Evolutionary conservation across 1,140 invertebrate species (phyloP), one percentile per base, ranked within the genome.

Genomic region (Drosophila simulans): DNA sequence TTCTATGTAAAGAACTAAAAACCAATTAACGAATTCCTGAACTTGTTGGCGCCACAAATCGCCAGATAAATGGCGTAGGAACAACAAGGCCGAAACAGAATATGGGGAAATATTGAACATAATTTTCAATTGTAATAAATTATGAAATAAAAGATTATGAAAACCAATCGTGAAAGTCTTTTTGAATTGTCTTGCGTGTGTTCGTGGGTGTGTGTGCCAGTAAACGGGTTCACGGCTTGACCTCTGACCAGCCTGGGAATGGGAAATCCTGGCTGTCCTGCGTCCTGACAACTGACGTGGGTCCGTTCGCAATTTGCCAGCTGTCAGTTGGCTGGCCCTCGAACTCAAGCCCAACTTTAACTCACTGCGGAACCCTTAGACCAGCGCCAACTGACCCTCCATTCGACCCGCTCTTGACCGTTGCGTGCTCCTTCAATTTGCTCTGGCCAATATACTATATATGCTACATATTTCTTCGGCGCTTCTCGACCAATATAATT

Each of bases 1-100:
- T 89, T 89, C 84, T 89, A 84, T 89, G 84, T 89, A 89, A 89
- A 89, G 85, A 89, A 89, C 82, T 89, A 90, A 90, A 88, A 89
- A 80, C 51, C 39, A 68, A 77, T 70, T 70, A 76, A 49, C 75
- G 63, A 81, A 64, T 46, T 79, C 49, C 64, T 69, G 55, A 40
- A 68, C 58, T 59, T 70, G 59, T 63, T 55, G 58, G 12, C 5
- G 48, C 59, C 59, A 12, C 4, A 39, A 48, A 48, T 64, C 57
- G 45, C 17, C 79, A 37, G 49, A 72, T 35, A 49, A 31, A n/a
- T 25, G 62, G 68, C 54, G 2, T 15, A 42, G 48, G 25, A 77
- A 49, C 34, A 53, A 51, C 54, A 27, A 57, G 51, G 40, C 15
- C 25, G 22, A 70, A 35, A 59, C 65, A 43, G 22, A 76, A 83